phyloP scores from a whole-genome alignment of 2,113 vertebrate genomes.

The Gallinago paraguaiae region DNA sequence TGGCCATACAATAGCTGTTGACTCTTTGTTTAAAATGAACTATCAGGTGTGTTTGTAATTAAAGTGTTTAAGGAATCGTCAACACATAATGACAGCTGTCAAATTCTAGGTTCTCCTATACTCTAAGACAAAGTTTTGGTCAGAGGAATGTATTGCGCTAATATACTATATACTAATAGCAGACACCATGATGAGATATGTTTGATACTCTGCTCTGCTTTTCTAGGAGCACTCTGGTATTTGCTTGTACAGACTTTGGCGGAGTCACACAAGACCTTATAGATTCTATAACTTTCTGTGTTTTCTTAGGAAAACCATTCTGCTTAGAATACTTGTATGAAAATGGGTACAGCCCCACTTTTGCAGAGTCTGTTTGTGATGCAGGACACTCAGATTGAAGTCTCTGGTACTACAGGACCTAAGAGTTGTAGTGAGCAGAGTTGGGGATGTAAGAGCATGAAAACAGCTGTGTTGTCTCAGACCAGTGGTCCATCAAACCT shows the following conservation, averaged over 20 bases:
- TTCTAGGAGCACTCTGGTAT: not conserved
- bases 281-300: not conserved
- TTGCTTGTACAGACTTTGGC: not conserved
- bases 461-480: not conserved
- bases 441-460: not conserved
- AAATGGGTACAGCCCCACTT: not conserved
- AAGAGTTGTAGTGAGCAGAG: not conserved
- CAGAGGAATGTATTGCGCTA: not conserved
- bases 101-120: not conserved
- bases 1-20: not conserved
- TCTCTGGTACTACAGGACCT: not conserved
- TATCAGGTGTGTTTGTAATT: not conserved
- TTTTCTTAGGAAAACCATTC: not conserved
- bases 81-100: not conserved
- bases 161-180: not conserved
- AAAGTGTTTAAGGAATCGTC: not conserved
- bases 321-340: not conserved
- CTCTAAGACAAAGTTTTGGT: not conserved
- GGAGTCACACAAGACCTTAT: not conserved
- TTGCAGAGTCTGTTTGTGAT: not conserved
- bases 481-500: not conserved
- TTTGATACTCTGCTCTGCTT: not conserved
- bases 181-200: not conserved
- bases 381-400: not conserved
- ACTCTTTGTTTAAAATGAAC: not conserved